phyloP scores from a whole-genome alignment of 1,140 invertebrate genomes.

The Penaeus japonicus region DNA sequence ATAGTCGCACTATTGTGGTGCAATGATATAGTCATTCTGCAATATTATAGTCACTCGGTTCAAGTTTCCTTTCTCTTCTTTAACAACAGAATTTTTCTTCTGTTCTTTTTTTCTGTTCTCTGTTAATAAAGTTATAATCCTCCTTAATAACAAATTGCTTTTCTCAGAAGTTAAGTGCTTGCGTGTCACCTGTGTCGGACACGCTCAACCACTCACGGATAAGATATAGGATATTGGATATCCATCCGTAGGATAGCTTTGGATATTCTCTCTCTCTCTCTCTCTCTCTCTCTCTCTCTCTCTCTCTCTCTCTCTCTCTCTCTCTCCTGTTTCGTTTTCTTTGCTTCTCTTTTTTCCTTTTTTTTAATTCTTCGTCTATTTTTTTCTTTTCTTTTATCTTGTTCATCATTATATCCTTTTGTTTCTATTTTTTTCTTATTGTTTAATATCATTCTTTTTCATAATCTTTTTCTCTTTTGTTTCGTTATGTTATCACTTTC shows the following conservation, averaged over 20 bases:
- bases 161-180: too few species aligned
- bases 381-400: background rate
- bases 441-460: background rate
- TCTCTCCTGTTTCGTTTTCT: background rate
- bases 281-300: slow-evolving; percentile 25
- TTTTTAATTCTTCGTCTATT: background rate
- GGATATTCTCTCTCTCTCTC: background rate
- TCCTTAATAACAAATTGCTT: too few species aligned
- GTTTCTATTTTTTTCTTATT: background rate
- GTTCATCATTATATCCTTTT: background rate
- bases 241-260: background rate
- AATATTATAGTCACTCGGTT: too few species aligned
- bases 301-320: slow-evolving; percentile 27
- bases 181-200: too few species aligned
- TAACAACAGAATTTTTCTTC: too few species aligned
- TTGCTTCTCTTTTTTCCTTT: background rate
- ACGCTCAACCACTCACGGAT: too few species aligned
- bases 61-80: too few species aligned
- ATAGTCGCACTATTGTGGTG: too few species aligned
- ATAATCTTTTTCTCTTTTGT: background rate
- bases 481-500: background rate
- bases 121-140: too few species aligned
- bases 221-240: too few species aligned
- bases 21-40: too few species aligned
- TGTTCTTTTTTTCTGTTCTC: too few species aligned